Evolutionary conservation across 2,797 vertebrate species (phyloP).

Genomic region (Coluber constrictor): DNA sequence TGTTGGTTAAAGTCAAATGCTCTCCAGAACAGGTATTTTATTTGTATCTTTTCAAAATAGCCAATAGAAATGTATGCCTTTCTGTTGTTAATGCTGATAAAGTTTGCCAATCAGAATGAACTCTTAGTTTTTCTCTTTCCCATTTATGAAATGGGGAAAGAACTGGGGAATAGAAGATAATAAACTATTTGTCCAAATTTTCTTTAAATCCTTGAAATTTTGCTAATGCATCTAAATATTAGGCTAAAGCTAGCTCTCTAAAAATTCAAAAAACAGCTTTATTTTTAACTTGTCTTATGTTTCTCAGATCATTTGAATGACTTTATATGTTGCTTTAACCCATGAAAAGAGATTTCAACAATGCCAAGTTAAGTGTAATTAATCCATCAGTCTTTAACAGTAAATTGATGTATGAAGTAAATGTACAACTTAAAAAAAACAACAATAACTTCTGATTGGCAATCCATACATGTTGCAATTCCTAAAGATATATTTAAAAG

Average conservation of each 20-base stretch:
- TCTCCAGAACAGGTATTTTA: neutral
- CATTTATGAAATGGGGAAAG: constrained; percentile 28
- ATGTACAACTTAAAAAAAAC: neutral
- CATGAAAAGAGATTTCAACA: neutral
- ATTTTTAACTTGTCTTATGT: neutral
- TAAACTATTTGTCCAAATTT: neutral
- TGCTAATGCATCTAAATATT: neutral
- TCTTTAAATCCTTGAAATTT: neutral
- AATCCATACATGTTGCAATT: neutral
- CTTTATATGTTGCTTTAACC: neutral
- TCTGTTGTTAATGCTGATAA: constrained; percentile 18
- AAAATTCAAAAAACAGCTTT: neutral
- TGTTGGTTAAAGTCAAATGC: too few relatives aligned
- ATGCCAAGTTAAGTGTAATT: neutral
- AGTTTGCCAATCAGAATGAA: constrained; percentile 40
- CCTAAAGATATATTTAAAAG: constrained; percentile 7
- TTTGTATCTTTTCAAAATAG: neutral
- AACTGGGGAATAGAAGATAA: neutral
- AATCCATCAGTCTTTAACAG: neutral
- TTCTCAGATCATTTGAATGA: neutral
- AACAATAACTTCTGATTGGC: neutral
- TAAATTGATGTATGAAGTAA: neutral
- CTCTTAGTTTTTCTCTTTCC: neutral
- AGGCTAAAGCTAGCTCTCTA: neutral
- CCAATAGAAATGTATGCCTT: neutral